Evolutionary conservation across 2,797 vertebrate species (phyloP).

Genomic region (Manis javanica): DNA sequence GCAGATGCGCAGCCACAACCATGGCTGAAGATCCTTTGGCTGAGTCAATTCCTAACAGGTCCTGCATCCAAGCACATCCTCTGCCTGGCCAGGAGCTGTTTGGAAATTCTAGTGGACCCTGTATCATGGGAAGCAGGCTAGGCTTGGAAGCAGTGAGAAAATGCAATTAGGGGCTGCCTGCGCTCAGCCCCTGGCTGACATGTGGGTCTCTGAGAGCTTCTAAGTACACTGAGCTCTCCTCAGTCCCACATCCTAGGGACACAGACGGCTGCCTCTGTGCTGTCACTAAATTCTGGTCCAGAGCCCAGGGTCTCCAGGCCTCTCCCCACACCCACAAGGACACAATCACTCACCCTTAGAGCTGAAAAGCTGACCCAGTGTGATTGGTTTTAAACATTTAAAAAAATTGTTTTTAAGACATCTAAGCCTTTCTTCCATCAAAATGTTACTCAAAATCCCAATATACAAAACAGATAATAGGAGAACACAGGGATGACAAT

Average conservation of each 20-base stretch:
- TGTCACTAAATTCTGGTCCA: not conserved
- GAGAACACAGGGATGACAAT: not conserved
- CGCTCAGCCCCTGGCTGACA: not conserved
- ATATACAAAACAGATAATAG: not conserved
- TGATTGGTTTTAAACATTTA: not conserved
- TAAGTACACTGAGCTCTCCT: not conserved
- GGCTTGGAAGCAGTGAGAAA: not conserved
- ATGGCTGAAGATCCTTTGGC: not conserved
- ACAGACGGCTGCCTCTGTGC: fast-evolving
- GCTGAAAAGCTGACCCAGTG: not conserved
- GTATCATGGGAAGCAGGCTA: not conserved
- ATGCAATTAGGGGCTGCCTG: not conserved
- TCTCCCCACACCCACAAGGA: not conserved
- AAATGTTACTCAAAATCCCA: not conserved
- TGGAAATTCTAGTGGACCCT: not conserved
- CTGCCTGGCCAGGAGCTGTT: not conserved
- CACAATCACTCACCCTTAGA: not conserved
- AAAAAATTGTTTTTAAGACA: not conserved
- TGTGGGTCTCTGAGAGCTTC: not conserved
- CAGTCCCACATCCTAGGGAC: not conserved
- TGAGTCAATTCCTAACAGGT: not conserved
- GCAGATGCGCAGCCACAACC: not conserved
- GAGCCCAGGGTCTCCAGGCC: not conserved
- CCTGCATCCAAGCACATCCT: not conserved
- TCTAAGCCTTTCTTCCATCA: not conserved